These are phyloP conservation scores for Natrix natrix DNA, from an alignment of 2,797 vertebrate species.

Conservation along the genomic window DNA sequence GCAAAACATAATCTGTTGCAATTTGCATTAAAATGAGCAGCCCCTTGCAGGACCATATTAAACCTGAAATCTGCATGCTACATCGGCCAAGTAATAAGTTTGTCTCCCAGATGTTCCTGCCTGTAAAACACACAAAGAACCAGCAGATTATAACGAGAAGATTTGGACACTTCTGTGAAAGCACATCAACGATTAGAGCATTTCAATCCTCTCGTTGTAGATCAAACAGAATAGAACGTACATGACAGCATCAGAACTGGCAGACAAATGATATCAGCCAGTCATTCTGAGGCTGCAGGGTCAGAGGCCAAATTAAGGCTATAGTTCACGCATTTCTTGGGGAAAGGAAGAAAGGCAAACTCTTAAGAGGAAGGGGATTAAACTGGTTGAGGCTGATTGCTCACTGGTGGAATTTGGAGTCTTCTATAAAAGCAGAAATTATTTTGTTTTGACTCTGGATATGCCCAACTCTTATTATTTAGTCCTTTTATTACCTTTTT, in stretches of 20 bases:
- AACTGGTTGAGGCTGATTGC: not conserved
- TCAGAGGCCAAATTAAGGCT: not conserved
- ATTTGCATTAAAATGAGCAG: conserved; percentile 73
- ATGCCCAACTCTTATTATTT: not conserved
- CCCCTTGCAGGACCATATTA: conserved; percentile 68
- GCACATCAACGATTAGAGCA: conserved; percentile 68
- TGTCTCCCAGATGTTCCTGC: conserved; percentile 61
- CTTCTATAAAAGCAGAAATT: not conserved
- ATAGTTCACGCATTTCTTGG: not conserved
- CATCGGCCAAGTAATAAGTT: conserved; percentile 69
- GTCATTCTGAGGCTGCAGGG: not conserved
- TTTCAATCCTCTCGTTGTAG: conserved; percentile 44
- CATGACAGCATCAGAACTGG: not conserved
- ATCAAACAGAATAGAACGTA: conserved; percentile 36
- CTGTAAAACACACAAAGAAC: conserved; percentile 67
- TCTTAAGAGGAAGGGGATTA: too few relatives aligned
- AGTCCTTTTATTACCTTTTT: not conserved
- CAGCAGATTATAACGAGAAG: conserved; percentile 63
- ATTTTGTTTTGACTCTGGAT: not conserved
- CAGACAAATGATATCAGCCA: not conserved
- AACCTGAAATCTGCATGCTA: conserved; percentile 70
- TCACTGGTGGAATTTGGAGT: not conserved
- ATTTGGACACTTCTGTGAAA: conserved; percentile 66
- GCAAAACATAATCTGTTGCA: conserved; percentile 64
- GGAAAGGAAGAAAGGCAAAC: not conserved